phyloP scores from a whole-genome alignment of 2,888 invertebrate genomes.

The Coelinius sp. region DNA sequence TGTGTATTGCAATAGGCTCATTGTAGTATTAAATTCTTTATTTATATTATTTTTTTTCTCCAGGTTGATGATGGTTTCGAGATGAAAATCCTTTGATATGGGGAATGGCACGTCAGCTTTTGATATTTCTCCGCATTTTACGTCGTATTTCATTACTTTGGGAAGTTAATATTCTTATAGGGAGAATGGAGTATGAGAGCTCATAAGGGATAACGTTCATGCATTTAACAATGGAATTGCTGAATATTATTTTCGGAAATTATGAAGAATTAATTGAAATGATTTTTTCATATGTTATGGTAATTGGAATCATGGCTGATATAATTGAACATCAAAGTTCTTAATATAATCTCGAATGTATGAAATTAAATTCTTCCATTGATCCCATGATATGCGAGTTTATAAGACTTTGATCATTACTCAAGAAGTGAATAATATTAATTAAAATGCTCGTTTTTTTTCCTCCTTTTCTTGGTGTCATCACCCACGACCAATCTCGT shows the following conservation, averaged over 20 bases:
- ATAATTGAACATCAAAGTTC: neutral
- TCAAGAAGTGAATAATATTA: constrained; percentile 69
- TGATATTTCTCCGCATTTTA: constrained; percentile 66
- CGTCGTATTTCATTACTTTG: constrained; percentile 65
- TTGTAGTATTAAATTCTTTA: constrained; percentile 9
- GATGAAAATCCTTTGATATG: constrained; percentile 29
- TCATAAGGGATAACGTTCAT: neutral
- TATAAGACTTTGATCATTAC: constrained; percentile 61
- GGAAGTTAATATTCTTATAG: constrained; percentile 61
- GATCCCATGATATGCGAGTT: neutral
- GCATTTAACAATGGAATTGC: constrained; percentile 55
- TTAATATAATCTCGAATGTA: neutral
- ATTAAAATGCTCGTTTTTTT: constrained; percentile 67
- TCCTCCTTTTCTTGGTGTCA: constrained; percentile 39
- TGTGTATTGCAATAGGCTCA: constrained; percentile 32
- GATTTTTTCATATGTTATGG: neutral
- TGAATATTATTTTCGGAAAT: too few species aligned
- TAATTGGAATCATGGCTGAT: neutral
- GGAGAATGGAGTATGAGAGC: constrained; percentile 48
- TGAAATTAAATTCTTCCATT: neutral
- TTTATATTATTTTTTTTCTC: neutral
- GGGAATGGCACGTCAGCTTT: constrained; percentile 57
- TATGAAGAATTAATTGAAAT: neutral
- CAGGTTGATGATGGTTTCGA: neutral
- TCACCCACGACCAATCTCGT: constrained; percentile 14